Conservation (phyloP, 2,888 invertebrate species). For the Chymomyza fuscimana region DNA sequence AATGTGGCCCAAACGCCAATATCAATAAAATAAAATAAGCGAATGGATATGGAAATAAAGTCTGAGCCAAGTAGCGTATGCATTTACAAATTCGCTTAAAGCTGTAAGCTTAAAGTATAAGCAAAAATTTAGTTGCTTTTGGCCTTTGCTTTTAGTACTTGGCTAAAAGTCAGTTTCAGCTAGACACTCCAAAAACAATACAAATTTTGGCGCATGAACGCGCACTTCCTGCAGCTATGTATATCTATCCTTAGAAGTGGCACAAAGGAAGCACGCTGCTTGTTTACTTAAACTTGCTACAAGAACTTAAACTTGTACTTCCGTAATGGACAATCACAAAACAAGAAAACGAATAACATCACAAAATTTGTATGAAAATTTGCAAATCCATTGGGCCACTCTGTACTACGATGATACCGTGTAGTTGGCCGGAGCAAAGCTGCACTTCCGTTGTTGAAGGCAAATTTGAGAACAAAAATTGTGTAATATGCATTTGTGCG, state of each 20-base stretch:
- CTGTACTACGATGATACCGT: constrained; percentile 5
- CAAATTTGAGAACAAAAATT: constrained; percentile 23
- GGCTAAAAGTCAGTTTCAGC: constrained; percentile 29
- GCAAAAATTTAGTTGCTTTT: constrained; percentile 9
- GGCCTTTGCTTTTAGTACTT: constrained; percentile 23
- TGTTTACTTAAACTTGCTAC: constrained; percentile 65
- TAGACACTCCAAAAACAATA: constrained; percentile 37
- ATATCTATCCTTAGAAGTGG: constrained; percentile 6
- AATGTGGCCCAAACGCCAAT: no score
- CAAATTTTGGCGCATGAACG: constrained; percentile 44
- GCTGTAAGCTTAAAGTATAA: background rate
- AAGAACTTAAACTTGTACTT: constrained; percentile 59
- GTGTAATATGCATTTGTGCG: constrained; percentile 1
- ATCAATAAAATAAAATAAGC: no score
- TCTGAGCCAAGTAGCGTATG: background rate
- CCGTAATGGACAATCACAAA: constrained; percentile 46
- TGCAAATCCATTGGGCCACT: background rate
- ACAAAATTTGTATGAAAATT: constrained; percentile 57
- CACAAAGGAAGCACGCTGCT: constrained; percentile 61
- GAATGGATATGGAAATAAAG: no score
- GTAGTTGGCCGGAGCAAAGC: constrained; percentile 14
- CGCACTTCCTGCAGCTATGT: constrained; percentile 37
- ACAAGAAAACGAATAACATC: constrained; percentile 47
- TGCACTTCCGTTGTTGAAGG: background rate
- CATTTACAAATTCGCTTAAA: background rate